Evolutionary conservation across 1,140 invertebrate genomes (phyloP).

Genomic region (Brachystomella parvula): DNA sequence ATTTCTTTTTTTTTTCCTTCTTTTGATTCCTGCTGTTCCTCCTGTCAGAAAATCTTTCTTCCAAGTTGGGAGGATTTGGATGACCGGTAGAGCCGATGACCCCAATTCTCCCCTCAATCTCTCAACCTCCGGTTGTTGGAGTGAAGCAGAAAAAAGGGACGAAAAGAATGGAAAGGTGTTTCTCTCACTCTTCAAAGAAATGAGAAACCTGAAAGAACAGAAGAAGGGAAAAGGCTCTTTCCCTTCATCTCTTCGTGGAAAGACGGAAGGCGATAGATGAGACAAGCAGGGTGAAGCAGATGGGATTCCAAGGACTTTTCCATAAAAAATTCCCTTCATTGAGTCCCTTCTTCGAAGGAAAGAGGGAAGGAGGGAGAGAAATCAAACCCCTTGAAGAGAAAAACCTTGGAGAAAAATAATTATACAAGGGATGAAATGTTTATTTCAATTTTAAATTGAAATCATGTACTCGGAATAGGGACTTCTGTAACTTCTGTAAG

Average conservation of each 20-base stretch:
- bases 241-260: neutral
- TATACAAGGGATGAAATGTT: neutral
- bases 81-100: no score
- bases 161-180: neutral
- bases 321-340: neutral
- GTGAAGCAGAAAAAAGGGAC: no score
- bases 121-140: no score
- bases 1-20: neutral
- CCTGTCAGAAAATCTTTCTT: neutral
- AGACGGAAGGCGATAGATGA: no score
- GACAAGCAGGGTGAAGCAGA: neutral
- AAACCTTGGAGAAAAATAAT: neutral
- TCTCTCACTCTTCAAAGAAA: no score
- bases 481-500: neutral
- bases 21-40: neutral
- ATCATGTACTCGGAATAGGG: neutral
- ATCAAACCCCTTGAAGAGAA: neutral
- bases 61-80: neutral
- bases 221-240: neutral
- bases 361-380: neutral
- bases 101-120: neutral
- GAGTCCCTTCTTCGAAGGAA: neutral
- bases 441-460: neutral
- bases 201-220: no score
- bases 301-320: neutral